phyloP scores from a whole-genome alignment of 2,797 vertebrate species.

The Chelon labrosus region DNA sequence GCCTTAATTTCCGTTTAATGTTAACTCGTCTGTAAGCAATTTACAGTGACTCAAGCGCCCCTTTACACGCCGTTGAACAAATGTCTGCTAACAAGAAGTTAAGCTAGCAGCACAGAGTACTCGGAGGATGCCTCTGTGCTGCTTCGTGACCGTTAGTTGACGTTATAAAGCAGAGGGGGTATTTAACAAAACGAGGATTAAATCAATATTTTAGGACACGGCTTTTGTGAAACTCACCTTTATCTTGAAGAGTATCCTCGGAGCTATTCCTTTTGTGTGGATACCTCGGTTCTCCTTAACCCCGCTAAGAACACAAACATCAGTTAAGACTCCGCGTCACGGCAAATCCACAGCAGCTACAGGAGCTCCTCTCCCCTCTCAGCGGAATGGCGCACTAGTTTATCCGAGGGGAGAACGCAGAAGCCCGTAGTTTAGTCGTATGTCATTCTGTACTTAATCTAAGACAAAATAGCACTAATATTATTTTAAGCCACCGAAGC shows the following conservation, averaged over 20 bases:
- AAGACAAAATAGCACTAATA: fast-evolving
- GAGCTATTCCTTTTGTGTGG: background rate
- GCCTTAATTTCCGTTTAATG: background rate
- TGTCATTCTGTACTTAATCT: fast-evolving
- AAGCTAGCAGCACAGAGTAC: constrained; percentile 60
- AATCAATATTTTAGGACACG: fast-evolving
- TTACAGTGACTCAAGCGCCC: background rate
- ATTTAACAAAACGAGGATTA: fast-evolving
- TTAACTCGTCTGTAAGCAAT: background rate
- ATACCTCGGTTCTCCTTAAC: constrained; percentile 18
- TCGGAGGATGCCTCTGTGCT: constrained; percentile 31
- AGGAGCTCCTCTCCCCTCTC: constrained; percentile 37
- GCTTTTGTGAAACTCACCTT: constrained; percentile 30
- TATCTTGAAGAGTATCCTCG: background rate
- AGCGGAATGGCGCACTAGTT: constrained; percentile 63
- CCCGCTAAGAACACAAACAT: constrained; percentile 23
- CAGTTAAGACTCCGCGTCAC: constrained; percentile 54
- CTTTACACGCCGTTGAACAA: constrained; percentile 28
- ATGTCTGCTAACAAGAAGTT: constrained; percentile 68
- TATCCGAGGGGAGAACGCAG: fast-evolving
- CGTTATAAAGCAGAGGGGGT: background rate
- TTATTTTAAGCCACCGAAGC: fast-evolving
- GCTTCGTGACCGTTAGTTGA: constrained; percentile 76
- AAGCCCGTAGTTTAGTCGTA: fast-evolving
- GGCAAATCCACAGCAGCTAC: constrained; percentile 49